Evolutionary conservation across 2,888 invertebrate species (phyloP).

Genomic region (Amiota communis): DNA sequence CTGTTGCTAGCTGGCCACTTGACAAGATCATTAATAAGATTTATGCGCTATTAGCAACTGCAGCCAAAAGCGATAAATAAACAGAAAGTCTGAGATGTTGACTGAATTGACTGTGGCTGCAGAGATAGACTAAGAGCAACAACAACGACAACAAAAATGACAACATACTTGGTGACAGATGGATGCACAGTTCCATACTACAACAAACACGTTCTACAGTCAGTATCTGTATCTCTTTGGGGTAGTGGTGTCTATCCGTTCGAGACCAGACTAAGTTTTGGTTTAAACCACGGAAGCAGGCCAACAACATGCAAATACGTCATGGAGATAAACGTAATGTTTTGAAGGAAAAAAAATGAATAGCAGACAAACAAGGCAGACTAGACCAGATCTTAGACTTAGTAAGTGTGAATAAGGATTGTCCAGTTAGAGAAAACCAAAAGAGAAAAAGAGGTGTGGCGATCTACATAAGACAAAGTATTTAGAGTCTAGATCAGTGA

Average conservation of each 20-base stretch:
- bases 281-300: neutral
- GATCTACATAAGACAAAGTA: too few relatives aligned
- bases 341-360: neutral
- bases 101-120: conserved; percentile 22
- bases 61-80: conserved; percentile 64
- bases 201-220: neutral
- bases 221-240: too few relatives aligned
- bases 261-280: neutral
- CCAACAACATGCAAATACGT: conserved; percentile 15
- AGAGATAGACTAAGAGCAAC: neutral
- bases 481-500: too few relatives aligned
- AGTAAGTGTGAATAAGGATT: neutral
- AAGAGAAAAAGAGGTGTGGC: too few relatives aligned
- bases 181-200: neutral
- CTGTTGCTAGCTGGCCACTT: conserved; percentile 52
- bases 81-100: conserved; percentile 39
- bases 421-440: neutral
- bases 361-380: neutral
- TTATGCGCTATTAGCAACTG: conserved; percentile 69
- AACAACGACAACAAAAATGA: neutral
- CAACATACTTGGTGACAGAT: conserved; percentile 22
- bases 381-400: neutral
- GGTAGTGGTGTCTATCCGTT: too few relatives aligned
- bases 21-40: conserved; percentile 71
- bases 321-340: neutral